Conservation (phyloP, 2,113 vertebrate species). For the Anthoscopus minutus region DNA sequence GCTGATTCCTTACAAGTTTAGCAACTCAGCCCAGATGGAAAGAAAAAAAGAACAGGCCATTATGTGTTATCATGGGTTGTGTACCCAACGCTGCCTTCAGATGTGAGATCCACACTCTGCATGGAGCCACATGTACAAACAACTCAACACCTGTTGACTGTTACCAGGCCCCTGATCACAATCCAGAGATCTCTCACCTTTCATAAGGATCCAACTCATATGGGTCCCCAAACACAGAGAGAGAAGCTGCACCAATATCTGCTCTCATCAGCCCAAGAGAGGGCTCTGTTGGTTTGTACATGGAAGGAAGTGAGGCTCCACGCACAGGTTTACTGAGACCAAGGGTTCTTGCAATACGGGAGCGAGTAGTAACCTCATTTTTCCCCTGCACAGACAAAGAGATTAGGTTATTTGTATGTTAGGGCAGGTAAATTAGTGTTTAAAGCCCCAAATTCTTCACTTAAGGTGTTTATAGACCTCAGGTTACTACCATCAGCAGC, state of each 20-base stretch:
- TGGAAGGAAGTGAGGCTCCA: slow-evolving; percentile 76
- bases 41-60: background rate
- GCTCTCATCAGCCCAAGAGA: slow-evolving; percentile 85
- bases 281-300: slow-evolving; percentile 78
- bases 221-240: slow-evolving; percentile 91
- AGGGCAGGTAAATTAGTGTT: background rate
- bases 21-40: background rate
- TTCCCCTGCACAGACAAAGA: slow-evolving; percentile 48
- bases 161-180: background rate
- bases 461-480: background rate
- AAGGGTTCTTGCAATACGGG: slow-evolving; percentile 86
- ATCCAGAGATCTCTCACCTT: slow-evolving; percentile 47
- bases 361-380: slow-evolving; percentile 69
- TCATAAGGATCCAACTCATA: slow-evolving; percentile 86
- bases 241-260: slow-evolving; percentile 89
- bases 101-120: background rate
- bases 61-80: rapidly evolving
- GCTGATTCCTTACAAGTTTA: background rate
- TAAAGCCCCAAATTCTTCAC: background rate
- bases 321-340: slow-evolving; percentile 76
- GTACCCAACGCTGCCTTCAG: background rate
- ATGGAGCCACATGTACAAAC: background rate
- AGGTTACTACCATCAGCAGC: background rate
- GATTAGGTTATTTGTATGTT: background rate
- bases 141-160: background rate